phyloP scores from a whole-genome alignment of 2,888 invertebrate species.

The Timandra comae region DNA sequence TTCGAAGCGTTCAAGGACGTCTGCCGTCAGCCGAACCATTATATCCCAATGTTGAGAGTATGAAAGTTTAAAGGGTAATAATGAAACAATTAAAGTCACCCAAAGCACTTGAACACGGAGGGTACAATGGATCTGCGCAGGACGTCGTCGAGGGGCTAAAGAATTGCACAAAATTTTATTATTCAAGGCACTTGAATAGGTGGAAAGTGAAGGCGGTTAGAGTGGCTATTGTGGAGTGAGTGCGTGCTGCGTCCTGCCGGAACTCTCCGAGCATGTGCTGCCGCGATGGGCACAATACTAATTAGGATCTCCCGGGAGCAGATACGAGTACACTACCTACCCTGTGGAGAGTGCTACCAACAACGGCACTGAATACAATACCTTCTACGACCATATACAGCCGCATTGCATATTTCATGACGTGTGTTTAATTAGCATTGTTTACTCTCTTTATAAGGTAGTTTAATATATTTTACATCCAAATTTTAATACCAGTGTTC shows the following conservation, averaged over 20 bases:
- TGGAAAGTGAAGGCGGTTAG: conserved; percentile 45
- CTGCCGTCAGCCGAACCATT: conserved; percentile 31
- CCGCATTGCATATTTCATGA: too few relatives aligned
- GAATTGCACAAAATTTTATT: conserved; percentile 50
- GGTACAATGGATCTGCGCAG: conserved; percentile 39
- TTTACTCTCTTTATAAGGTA: too few relatives aligned
- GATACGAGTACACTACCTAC: too few relatives aligned
- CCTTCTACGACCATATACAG: conserved; percentile 14
- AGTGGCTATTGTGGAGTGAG: conserved; percentile 46
- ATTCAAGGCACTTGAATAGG: conserved; percentile 44
- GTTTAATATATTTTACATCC: too few relatives aligned
- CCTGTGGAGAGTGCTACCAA: conserved; percentile 9
- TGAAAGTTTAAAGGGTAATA: conserved; percentile 38
- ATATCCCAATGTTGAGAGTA: conserved; percentile 25
- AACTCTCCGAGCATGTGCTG: conserved; percentile 35
- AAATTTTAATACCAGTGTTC: too few relatives aligned
- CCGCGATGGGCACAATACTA: conserved; percentile 34
- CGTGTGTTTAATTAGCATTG: too few relatives aligned
- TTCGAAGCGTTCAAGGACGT: conserved; percentile 22
- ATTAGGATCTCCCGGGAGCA: conserved; percentile 37
- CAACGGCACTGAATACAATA: conserved; percentile 8
- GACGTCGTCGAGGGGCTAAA: conserved; percentile 38
- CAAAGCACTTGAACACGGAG: conserved; percentile 42
- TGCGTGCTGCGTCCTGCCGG: conserved; percentile 46
- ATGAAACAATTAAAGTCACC: conserved; percentile 45